Base-by-base conservation (phyloP, 2,797 vertebrate species). In the Pangasius djambal region DNA sequence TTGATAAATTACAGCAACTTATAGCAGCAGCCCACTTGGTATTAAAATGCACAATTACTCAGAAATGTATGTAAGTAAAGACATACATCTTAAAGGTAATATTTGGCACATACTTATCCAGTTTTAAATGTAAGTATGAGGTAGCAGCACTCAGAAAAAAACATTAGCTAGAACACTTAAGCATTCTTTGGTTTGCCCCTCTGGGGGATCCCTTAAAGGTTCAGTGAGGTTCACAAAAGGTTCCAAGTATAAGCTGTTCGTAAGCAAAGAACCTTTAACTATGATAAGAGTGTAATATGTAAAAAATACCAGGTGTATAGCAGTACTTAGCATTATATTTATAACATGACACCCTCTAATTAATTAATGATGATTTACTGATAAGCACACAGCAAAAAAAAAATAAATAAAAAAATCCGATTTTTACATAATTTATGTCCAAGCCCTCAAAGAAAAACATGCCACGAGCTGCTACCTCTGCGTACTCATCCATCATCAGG, bases 381-480 rank as follows among this genome's bases (percentile, higher is more conserved):
- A 83, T 65, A 50, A 67, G 15, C 82, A 18, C 28, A 84, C 82
- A 48, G 22, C 1, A 28, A 65, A 20, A 28, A 28, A 59, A 83
- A 44, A 61, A 61, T n/a, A 40, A 57, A 31, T 48, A 44, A 61
- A 61, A 40, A 40, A 57, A 31, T 48, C 28, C 28, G 67, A 48
- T 83, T 89, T 86, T 59, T 72, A 34, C 63, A 81, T 86, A 28
- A 81, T 86, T 79, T 48, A 72, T 89, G 50, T 16, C 37, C 52
- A 61, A 86, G 82, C 28, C 65, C 67, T 86, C 77, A 86, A 82
- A 89, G 20, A 8, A 83, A 86, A 83, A 67, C 57, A 84, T 59
- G 65, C 65, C 72, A 79, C 12, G 34, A 88, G 70, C 88, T 78
- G 52, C 34, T 88, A 75, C 44, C 83, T 72, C 59, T 20, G 7